Conservation (phyloP, 2,797 vertebrate species). For the Sebastes hopkinsi region DNA sequence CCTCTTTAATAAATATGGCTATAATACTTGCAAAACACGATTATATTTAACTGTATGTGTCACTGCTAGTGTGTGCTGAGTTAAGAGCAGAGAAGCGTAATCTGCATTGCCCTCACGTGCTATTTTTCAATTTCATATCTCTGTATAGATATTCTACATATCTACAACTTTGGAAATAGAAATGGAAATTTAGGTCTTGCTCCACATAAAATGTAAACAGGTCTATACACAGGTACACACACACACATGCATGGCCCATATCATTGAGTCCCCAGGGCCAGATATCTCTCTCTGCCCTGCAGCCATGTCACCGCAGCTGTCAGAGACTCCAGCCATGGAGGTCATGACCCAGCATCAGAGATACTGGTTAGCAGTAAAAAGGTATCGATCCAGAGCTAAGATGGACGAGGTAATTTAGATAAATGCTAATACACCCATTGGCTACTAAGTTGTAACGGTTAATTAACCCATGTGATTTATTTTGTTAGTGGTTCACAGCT, state of each 20-base stretch:
- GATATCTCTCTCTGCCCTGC: constrained; percentile 23
- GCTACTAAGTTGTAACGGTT: constrained; percentile 3
- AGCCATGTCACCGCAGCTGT: constrained; percentile 22
- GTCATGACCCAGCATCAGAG: constrained; percentile 15
- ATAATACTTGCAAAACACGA: neutral
- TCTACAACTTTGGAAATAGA: neutral
- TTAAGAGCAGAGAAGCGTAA: neutral
- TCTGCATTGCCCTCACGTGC: neutral
- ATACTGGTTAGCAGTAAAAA: constrained; percentile 4
- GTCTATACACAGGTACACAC: neutral
- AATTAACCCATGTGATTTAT: constrained; percentile 18
- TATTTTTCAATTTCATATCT: neutral
- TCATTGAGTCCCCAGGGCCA: constrained; percentile 10
- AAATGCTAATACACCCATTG: constrained; percentile 8
- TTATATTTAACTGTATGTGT: neutral
- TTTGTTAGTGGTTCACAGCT: neutral
- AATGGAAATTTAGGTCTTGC: neutral
- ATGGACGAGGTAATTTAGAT: constrained; percentile 30
- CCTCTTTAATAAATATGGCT: neutral
- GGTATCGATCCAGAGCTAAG: constrained; percentile 27
- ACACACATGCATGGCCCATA: neutral
- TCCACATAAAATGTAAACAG: neutral
- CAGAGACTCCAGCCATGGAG: constrained; percentile 1
- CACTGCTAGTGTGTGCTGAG: neutral
- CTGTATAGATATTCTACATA: neutral